phyloP scores from a whole-genome alignment of 1,140 invertebrate species.

The Leptinotarsa lineolata region DNA sequence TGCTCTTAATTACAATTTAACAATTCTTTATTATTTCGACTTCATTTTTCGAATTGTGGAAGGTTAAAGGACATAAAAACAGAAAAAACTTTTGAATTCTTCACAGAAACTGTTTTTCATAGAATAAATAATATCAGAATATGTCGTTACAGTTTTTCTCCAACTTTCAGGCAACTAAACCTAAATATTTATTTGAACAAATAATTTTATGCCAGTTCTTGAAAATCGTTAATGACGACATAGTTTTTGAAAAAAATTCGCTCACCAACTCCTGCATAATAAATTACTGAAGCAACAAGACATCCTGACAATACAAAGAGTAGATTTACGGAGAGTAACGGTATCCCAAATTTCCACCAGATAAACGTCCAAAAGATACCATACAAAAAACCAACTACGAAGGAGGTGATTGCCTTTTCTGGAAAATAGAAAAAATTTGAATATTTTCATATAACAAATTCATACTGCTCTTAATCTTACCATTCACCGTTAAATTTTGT shows the following conservation, averaged over 20 bases:
- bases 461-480: slow-evolving; percentile 37
- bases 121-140: too few species aligned
- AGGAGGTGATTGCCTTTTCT: slow-evolving; percentile 38
- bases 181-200: too few species aligned
- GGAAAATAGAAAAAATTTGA: slow-evolving; percentile 29
- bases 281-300: slow-evolving; percentile 61
- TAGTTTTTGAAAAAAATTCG: not conserved
- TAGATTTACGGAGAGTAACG: slow-evolving; percentile 62
- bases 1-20: too few species aligned
- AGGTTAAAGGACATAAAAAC: too few species aligned
- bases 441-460: not conserved
- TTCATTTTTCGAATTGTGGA: too few species aligned
- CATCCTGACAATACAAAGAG: slow-evolving; percentile 62
- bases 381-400: slow-evolving; percentile 47
- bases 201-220: too few species aligned
- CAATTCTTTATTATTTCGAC: too few species aligned
- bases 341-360: slow-evolving; percentile 64
- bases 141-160: too few species aligned
- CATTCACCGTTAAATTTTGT: slow-evolving; percentile 33
- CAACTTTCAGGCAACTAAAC: too few species aligned
- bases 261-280: slow-evolving; percentile 63
- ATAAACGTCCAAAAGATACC: slow-evolving; percentile 61
- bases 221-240: not conserved
- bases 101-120: too few species aligned
- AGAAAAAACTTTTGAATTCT: too few species aligned